These are phyloP conservation scores for Cranoglanis bouderius DNA, from an alignment of 2,113 vertebrate genomes.

Conservation along the genomic window DNA sequence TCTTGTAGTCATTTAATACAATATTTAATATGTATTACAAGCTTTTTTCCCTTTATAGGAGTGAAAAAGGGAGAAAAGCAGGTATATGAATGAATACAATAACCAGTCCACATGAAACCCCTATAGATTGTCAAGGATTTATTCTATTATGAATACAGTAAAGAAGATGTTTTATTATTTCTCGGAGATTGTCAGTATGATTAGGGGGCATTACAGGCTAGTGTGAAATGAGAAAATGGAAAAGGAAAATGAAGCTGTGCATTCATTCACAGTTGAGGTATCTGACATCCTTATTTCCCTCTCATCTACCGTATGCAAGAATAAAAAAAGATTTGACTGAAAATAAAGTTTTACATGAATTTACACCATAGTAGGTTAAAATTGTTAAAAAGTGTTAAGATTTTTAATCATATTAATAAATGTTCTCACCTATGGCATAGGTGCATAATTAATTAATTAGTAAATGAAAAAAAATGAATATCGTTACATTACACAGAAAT, in stretches of 20 bases:
- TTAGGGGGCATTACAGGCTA: neutral
- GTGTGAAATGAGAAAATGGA: neutral
- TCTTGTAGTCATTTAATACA: neutral
- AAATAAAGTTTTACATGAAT: neutral
- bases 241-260: neutral
- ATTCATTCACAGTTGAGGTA: neutral
- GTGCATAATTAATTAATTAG: neutral
- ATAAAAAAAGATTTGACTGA: neutral
- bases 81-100: neutral
- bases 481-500: neutral
- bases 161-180: neutral
- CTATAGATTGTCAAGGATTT: neutral
- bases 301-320: neutral
- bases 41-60: neutral
- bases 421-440: neutral
- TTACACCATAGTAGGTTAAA: neutral
- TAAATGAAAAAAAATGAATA: neutral
- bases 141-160: neutral
- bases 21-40: neutral
- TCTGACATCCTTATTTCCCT: neutral
- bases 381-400: neutral
- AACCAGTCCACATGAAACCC: neutral
- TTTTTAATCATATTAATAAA: neutral
- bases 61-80: neutral
- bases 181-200: neutral